Percentiles rank a stretch among this genome's conserved stretches.
phyloP scores from a whole-genome alignment of 2,888 invertebrate genomes.

The Carpatolechia fugitivella region DNA sequence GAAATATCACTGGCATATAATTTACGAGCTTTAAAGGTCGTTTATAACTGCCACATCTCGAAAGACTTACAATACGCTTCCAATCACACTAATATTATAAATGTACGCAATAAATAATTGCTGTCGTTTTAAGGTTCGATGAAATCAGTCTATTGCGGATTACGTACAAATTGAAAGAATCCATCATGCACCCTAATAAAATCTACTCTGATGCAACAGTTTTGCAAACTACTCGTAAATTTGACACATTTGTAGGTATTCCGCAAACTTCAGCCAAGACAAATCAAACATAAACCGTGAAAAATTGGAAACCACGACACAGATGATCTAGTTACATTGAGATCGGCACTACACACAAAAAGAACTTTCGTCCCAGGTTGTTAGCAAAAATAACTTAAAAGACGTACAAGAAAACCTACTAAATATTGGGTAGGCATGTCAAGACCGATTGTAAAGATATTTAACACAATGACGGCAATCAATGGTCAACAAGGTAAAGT shows the following conservation, averaged over 20 bases:
- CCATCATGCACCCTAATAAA: not conserved
- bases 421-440: not conserved
- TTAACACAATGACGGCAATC: conserved; percentile 17
- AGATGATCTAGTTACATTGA: conserved; percentile 12
- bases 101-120: too few species aligned
- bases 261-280: not conserved
- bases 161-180: too few species aligned
- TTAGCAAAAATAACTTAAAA: not conserved
- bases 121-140: too few species aligned
- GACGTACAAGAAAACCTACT: not conserved
- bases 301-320: conserved; percentile 13
- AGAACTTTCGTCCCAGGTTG: not conserved
- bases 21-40: not conserved
- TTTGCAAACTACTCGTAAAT: not conserved
- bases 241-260: not conserved
- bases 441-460: not conserved
- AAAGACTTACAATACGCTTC: not conserved
- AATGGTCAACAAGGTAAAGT: conserved; percentile 28
- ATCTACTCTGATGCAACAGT: not conserved
- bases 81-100: too few species aligned
- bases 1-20: conserved; percentile 5
- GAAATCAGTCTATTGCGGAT: too few species aligned
- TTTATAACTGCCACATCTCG: not conserved
- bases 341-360: conserved; percentile 5
- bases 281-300: conserved; percentile 7